phyloP scores from a whole-genome alignment of 2,797 vertebrate genomes.

The Holocentrus rufus region DNA sequence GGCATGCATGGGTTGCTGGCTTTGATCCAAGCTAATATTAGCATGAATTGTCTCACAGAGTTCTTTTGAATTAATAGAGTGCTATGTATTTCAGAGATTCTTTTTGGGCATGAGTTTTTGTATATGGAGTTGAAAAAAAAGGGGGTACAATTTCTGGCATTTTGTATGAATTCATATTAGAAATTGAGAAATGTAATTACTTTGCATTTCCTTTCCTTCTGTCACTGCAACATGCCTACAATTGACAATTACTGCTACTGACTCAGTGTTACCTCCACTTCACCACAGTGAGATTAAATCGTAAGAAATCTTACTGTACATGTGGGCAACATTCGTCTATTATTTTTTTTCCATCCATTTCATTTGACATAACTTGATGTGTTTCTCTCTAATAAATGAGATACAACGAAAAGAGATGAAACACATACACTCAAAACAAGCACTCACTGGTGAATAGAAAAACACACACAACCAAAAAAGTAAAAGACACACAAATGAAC shows the following conservation, averaged over 20 bases:
- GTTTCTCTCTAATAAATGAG: constrained; percentile 44
- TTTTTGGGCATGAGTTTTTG: constrained; percentile 69
- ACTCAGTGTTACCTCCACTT: constrained; percentile 30
- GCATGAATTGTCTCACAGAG: constrained; percentile 65
- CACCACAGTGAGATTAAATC: constrained; percentile 18
- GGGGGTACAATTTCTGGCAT: constrained; percentile 53
- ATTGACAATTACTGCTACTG: constrained; percentile 3
- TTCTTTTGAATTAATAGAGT: constrained; percentile 14
- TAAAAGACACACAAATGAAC: constrained; percentile 42
- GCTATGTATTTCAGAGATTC: constrained; percentile 47
- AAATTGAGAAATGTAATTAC: constrained; percentile 9
- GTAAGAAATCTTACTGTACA: constrained; percentile 5
- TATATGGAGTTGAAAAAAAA: constrained; percentile 57
- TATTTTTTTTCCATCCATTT: constrained; percentile 26
- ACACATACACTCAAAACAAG: constrained; percentile 22
- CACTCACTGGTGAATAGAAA: constrained; percentile 36
- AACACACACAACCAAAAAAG: constrained; percentile 20
- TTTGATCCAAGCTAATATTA: constrained; percentile 66
- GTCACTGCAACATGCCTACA: constrained; percentile 32
- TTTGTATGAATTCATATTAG: constrained; percentile 51
- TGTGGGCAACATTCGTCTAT: constrained; percentile 16
- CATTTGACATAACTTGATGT: constrained; percentile 30
- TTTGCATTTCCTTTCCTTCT: constrained; percentile 19
- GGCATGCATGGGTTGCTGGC: constrained; percentile 67
- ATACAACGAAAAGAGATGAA: constrained; percentile 49